Conservation (phyloP, 2,113 vertebrate species). For the Myanophis thanlyinensis region DNA sequence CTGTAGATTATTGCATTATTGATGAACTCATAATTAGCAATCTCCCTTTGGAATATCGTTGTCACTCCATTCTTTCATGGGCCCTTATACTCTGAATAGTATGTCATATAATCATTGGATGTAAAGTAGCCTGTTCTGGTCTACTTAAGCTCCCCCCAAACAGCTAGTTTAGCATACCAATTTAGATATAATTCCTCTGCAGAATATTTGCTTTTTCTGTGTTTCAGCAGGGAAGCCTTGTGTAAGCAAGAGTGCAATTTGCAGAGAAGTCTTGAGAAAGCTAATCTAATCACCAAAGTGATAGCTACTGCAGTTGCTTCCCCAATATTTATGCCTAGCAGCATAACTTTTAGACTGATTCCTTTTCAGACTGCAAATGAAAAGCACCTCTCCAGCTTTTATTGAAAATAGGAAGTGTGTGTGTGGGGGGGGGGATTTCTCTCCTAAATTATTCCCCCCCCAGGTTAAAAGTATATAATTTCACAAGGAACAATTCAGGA, state of each 20-base stretch:
- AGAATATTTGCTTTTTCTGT: conserved; percentile 9
- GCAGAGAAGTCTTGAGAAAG: conserved; percentile 7
- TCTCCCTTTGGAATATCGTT: background rate
- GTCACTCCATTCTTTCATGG: background rate
- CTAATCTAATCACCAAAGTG: conserved; percentile 35
- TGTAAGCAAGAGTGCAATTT: conserved; percentile 35
- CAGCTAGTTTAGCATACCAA: background rate
- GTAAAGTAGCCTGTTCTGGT: background rate
- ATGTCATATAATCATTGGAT: background rate
- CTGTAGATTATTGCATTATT: background rate
- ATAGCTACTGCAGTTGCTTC: conserved; percentile 44
- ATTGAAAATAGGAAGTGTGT: conserved; percentile 30
- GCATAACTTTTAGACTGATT: conserved; percentile 49
- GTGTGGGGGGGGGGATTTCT: conserved; percentile 34
- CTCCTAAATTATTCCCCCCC: conserved; percentile 66
- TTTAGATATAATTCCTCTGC: background rate
- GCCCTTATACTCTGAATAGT: background rate
- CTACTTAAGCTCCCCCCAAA: background rate
- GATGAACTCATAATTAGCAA: background rate
- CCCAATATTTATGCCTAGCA: conserved; percentile 44
- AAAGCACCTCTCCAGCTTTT: conserved; percentile 55
- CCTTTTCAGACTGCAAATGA: conserved; percentile 59
- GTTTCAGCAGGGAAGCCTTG: conserved; percentile 16
- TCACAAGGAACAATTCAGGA: conserved; percentile 55
- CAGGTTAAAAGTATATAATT: conserved; percentile 71